Base-by-base conservation (phyloP, 2,888 invertebrate species). In the Catocala sponsa region DNA sequence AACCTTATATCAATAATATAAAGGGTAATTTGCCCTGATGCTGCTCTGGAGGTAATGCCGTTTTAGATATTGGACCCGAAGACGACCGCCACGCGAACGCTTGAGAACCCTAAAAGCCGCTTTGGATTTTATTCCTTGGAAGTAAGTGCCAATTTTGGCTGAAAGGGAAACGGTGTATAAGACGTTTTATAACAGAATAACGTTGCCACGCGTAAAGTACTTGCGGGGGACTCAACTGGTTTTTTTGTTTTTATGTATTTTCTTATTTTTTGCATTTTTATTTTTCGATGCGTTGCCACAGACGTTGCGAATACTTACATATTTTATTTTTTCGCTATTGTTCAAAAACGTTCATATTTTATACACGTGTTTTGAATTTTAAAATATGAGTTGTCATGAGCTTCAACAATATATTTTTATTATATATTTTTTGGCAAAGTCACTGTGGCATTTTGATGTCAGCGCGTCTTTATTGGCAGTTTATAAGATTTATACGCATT, bases 161-260 rank as follows among this genome's bases (percentile, higher is more conserved):
- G 79, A 81, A 79, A 81, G 75, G 73, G 70, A 78, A 76, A 79
- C 56, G 52, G 69, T 73, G 68, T 78, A 74, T 81, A 76, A 66
- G 74, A 74, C 71, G 59, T 82, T 84, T 71, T 78, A 64, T 70
- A 67, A 69, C 59, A 66, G 63, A 49, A 68, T 74, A 64, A 72
- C 63, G 61, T 67, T 56, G 84, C 85, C 85, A 86, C 85, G 85
- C 85, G 86, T 85, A 87, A 85, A 81, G 82, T 86, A 86, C 87
- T 86, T 70, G 74, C 72, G 70, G 72, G 72, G 72, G 65, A 76
- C 82, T 80, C 77, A 74, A 76, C 80, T 80, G 78, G 74, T 72
- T 79, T 75, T n/a, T 74, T 76, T 81, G 79, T 76, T 76, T 82
- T 80, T 74, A 79, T 72, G 65, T 76, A 63, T 72, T 63, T 76